A percentile compares a stretch with the other conserved stretches of the same genome.
phyloP scores from a whole-genome alignment of 2,113 vertebrate species.

The Diphyllodes magnificus region DNA sequence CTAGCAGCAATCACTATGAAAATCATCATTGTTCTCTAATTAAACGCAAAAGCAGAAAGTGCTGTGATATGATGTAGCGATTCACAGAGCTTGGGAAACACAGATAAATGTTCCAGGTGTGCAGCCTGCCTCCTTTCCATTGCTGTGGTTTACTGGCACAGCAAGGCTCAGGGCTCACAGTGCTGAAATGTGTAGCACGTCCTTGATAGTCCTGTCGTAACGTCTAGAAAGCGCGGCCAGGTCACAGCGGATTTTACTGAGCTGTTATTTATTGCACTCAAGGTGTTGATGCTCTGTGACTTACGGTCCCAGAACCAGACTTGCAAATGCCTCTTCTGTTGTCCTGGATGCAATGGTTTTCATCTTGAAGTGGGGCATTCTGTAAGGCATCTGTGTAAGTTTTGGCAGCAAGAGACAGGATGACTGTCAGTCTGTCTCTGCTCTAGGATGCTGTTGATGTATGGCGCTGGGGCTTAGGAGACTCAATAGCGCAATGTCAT shows the following conservation, averaged over 20 bases:
- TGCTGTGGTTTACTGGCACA: not conserved
- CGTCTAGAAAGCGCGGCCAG: not conserved
- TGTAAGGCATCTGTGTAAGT: not conserved
- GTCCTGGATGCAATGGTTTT: not conserved
- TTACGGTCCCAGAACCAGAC: not conserved
- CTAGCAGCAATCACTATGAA: not conserved
- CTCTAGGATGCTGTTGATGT: not conserved
- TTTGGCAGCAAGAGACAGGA: not conserved
- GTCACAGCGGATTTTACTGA: not conserved
- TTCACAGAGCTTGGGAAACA: not conserved
- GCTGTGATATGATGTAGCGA: not conserved
- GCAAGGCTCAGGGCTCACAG: not conserved
- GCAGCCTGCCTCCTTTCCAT: not conserved
- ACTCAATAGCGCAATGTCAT: not conserved
- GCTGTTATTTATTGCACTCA: not conserved
- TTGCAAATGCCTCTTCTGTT: not conserved
- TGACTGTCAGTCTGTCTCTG: not conserved
- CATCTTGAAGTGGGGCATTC: not conserved
- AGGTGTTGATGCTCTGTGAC: not conserved
- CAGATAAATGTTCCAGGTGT: accelerated
- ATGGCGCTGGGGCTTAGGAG: not conserved
- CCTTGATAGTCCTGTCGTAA: not conserved
- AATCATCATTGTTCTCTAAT: not conserved
- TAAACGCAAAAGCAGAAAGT: not conserved
- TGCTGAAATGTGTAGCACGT: not conserved